These are phyloP conservation scores for Spilosoma lubricipeda DNA, from an alignment of 2,888 invertebrate genomes.

Conservation along the genomic window DNA sequence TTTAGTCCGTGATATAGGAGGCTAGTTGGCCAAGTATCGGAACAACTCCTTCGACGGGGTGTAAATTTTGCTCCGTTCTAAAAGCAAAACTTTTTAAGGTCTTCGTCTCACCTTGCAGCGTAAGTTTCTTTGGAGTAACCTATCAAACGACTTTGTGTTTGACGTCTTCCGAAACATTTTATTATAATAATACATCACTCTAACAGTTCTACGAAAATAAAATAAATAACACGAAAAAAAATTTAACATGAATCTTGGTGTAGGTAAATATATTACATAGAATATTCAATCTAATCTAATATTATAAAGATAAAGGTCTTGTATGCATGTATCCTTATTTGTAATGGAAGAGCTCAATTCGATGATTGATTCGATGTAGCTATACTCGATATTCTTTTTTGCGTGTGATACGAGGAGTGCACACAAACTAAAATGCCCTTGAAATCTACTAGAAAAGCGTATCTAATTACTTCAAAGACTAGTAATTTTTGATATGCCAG, in stretches of 20 bases:
- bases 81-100: conserved; percentile 42
- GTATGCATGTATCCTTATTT: background rate
- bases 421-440: background rate
- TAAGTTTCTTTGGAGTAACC: conserved; percentile 45
- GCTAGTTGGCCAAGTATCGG: conserved; percentile 25
- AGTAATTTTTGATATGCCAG: background rate
- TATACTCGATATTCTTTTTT: no score
- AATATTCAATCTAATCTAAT: background rate
- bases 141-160: conserved; percentile 47
- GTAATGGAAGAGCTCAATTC: background rate
- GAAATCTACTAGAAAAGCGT: background rate
- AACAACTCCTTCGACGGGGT: conserved; percentile 35
- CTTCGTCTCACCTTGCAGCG: conserved; percentile 37
- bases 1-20: conserved; percentile 16
- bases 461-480: background rate
- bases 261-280: background rate
- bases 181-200: conserved; percentile 32
- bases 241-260: no score
- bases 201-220: no score
- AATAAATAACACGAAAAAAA: no score
- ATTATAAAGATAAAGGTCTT: background rate
- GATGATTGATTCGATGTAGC: no score
- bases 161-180: conserved; percentile 32
- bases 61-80: conserved; percentile 35
- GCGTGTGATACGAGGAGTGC: background rate